phyloP scores from a whole-genome alignment of 2,113 vertebrate species.

The Raja brachyura region DNA sequence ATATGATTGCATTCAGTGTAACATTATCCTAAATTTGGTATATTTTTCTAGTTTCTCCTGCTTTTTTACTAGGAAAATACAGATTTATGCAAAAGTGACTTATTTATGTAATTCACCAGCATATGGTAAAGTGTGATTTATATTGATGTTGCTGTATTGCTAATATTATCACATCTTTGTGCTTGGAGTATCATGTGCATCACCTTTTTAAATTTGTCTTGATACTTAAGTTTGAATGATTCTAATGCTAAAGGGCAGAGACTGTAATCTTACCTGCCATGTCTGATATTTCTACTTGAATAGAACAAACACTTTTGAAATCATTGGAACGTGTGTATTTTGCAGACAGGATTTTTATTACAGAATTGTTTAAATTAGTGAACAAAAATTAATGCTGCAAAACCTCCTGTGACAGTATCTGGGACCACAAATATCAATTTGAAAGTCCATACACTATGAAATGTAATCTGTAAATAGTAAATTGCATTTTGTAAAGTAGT shows the following conservation, averaged over 20 bases:
- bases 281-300: conserved; percentile 37
- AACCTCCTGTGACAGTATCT: conserved; percentile 31
- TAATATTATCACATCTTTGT: conserved; percentile 32
- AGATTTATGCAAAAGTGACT: conserved; percentile 36
- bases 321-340: conserved; percentile 34
- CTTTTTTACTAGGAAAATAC: conserved; percentile 38
- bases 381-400: conserved; percentile 27
- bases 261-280: not conserved
- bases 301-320: conserved; percentile 33
- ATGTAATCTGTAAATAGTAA: conserved; percentile 39
- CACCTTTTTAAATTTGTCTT: conserved; percentile 36
- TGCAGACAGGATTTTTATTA: conserved; percentile 36
- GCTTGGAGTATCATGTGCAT: conserved; percentile 36
- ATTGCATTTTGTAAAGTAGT: conserved; percentile 70
- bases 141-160: conserved; percentile 34
- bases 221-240: conserved; percentile 38
- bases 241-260: conserved; percentile 33
- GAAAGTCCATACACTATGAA: conserved; percentile 38
- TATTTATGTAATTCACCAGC: conserved; percentile 37
- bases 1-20: conserved; percentile 29
- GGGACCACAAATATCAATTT: conserved; percentile 37
- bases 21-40: conserved; percentile 36
- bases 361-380: conserved; percentile 36
- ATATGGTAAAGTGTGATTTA: conserved; percentile 37
- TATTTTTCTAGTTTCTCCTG: conserved; percentile 38